Evolutionary conservation across 2,888 invertebrate species (phyloP).

Genomic region (Suillia variegata): DNA sequence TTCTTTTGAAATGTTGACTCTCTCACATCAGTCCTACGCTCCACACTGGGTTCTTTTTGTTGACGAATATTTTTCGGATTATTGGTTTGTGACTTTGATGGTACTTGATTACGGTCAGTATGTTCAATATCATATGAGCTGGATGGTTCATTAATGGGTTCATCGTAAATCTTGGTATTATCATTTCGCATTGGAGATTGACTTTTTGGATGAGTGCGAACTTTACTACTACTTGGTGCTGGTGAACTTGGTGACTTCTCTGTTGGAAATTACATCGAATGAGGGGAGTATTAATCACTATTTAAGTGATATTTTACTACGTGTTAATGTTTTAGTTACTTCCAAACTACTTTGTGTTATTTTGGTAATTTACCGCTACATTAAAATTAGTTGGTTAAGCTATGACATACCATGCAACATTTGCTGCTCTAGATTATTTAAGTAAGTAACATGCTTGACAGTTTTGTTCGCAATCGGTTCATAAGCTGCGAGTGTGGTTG

Average conservation of each 20-base stretch:
- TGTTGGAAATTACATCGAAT: slow-evolving; percentile 39
- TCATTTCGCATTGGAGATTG: slow-evolving; percentile 26
- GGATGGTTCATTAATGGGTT: slow-evolving; percentile 24
- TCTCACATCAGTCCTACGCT: slow-evolving; percentile 41
- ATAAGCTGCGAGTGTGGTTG: neutral
- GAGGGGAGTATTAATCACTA: slow-evolving; percentile 31
- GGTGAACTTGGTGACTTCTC: slow-evolving; percentile 37
- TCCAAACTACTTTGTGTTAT: slow-evolving; percentile 30
- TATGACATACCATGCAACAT: slow-evolving; percentile 26
- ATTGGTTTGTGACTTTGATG: slow-evolving; percentile 30
- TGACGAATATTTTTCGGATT: slow-evolving; percentile 25
- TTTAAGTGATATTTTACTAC: neutral
- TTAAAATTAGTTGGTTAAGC: slow-evolving; percentile 21
- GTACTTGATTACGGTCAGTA: slow-evolving; percentile 28
- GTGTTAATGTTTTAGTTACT: slow-evolving; percentile 36
- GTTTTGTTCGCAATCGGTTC: neutral
- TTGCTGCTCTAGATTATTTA: slow-evolving; percentile 13
- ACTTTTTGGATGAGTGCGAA: slow-evolving; percentile 35
- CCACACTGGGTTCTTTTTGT: slow-evolving; percentile 35
- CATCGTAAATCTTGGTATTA: slow-evolving; percentile 25
- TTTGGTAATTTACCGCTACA: slow-evolving; percentile 21
- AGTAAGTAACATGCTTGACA: slow-evolving; percentile 20
- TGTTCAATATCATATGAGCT: slow-evolving; percentile 21
- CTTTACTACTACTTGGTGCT: slow-evolving; percentile 37
- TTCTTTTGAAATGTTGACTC: slow-evolving; percentile 38